These are phyloP conservation scores for Sterna hirundo DNA, from an alignment of 2,113 vertebrate species.

Conservation along the genomic window DNA sequence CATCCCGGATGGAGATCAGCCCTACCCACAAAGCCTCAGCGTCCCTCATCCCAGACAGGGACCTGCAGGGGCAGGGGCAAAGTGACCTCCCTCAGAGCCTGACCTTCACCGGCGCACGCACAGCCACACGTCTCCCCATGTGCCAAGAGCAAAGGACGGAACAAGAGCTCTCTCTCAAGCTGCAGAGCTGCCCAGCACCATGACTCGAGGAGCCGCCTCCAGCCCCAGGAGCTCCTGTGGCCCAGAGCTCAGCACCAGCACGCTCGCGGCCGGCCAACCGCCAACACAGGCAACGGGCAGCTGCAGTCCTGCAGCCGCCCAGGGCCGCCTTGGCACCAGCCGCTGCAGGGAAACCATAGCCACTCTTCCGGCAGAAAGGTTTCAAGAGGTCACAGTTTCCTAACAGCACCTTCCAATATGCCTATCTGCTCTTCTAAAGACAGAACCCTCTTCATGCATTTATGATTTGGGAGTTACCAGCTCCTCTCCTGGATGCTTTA, in stretches of 20 bases:
- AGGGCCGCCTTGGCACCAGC: neutral
- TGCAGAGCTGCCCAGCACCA: neutral
- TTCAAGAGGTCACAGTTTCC: neutral
- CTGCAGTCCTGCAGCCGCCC: neutral
- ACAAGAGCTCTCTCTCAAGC: neutral
- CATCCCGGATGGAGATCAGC: neutral
- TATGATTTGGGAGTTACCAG: neutral
- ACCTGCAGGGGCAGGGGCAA: neutral
- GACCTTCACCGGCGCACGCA: too few species aligned
- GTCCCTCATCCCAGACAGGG: neutral
- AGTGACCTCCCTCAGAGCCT: neutral
- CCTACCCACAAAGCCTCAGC: neutral
- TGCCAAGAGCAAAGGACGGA: neutral
- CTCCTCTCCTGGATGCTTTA: neutral
- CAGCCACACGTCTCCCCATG: fast-evolving
- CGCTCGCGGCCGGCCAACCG: fast-evolving
- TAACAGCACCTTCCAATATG: neutral
- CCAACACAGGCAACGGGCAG: fast-evolving
- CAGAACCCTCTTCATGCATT: neutral
- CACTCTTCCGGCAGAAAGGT: neutral
- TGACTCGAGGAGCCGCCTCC: neutral
- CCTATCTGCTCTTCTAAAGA: neutral
- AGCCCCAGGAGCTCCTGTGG: neutral
- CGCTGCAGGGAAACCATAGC: neutral
- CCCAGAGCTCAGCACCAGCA: neutral